These are phyloP conservation scores for Paralvinella palmiformis DNA, from an alignment of 1,140 invertebrate genomes.

Conservation along the genomic window DNA sequence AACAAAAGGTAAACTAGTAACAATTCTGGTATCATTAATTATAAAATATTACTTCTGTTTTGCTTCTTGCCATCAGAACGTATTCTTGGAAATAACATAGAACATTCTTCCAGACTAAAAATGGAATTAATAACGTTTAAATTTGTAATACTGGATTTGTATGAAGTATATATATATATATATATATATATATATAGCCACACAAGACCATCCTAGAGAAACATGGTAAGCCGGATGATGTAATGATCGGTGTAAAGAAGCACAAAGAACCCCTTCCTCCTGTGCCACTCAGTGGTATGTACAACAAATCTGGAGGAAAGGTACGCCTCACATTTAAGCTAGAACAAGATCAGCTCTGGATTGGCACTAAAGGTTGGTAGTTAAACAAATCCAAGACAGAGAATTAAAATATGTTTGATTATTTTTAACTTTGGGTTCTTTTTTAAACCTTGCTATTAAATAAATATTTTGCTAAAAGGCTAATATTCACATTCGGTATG, in stretches of 20 bases:
- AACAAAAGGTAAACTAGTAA: conserved; percentile 60
- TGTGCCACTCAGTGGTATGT: conserved; percentile 79
- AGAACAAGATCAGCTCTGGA: conserved; percentile 86
- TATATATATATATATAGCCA: conserved; percentile 44
- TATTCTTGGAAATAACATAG: neutral
- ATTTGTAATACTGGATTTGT: neutral
- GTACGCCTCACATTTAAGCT: conserved; percentile 88
- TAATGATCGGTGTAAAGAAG: conserved; percentile 78
- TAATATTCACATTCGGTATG: too few relatives aligned
- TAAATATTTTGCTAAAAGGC: too few relatives aligned
- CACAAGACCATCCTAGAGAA: conserved; percentile 86
- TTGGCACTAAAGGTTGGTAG: conserved; percentile 70
- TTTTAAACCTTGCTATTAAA: too few relatives aligned
- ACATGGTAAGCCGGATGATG: conserved; percentile 79
- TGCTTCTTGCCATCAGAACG: neutral
- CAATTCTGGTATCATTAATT: neutral
- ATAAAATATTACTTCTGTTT: neutral
- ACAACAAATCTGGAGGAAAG: conserved; percentile 87
- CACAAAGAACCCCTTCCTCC: conserved; percentile 74
- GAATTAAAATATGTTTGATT: too few relatives aligned
- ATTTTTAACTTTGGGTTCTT: too few relatives aligned
- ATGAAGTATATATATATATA: too few relatives aligned
- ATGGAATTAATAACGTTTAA: neutral
- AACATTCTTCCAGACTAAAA: neutral
- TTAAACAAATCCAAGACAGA: neutral